phyloP scores from a whole-genome alignment of 2,113 vertebrate genomes.

The Erythrolamprus reginae region DNA sequence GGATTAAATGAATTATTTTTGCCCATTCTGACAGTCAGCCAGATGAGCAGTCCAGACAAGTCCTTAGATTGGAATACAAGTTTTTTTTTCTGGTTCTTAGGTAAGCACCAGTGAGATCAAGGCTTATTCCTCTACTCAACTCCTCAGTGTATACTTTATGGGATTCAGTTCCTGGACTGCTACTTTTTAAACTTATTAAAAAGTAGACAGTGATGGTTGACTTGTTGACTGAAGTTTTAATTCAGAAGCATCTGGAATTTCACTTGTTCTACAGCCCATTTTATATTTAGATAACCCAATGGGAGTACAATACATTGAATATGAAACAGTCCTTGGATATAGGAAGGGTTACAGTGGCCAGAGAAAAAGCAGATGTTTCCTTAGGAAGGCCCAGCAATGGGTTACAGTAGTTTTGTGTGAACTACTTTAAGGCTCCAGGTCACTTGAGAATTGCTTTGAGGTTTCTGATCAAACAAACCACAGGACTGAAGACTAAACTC shows the following conservation, averaged over 20 bases:
- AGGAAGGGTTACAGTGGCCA: neutral
- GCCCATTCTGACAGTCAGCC: neutral
- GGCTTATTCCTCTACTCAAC: neutral
- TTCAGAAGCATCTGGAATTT: neutral
- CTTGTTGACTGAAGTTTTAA: neutral
- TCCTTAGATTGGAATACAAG: neutral
- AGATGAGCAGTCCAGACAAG: neutral
- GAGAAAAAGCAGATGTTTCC: conserved; percentile 10
- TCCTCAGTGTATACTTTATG: neutral
- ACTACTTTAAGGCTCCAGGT: conserved; percentile 31
- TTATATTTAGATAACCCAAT: neutral
- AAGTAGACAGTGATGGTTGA: neutral
- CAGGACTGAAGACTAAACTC: conserved; percentile 21
- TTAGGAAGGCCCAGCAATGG: conserved; percentile 4
- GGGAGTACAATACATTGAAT: neutral
- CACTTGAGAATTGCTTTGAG: conserved; percentile 34
- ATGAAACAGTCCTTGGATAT: neutral
- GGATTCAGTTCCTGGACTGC: neutral
- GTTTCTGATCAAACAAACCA: conserved; percentile 38
- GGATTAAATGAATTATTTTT: neutral
- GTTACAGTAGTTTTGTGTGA: neutral
- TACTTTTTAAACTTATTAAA: neutral
- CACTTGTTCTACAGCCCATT: neutral
- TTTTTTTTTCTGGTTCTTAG: neutral
- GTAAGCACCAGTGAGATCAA: neutral